phyloP scores from a whole-genome alignment of 2,888 invertebrate species.

The Leptinotarsa peninsularis region DNA sequence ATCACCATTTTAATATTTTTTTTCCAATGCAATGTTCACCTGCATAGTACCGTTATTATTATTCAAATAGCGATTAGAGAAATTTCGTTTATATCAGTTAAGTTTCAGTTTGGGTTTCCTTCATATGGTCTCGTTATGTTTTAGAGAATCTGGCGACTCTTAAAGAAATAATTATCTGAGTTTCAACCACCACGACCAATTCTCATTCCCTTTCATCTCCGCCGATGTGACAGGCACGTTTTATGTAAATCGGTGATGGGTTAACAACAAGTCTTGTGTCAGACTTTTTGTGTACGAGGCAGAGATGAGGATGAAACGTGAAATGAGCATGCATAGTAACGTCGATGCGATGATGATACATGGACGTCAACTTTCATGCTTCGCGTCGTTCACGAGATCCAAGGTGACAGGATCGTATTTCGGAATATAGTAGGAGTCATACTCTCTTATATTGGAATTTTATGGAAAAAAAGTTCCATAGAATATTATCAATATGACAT shows the following conservation, averaged over 20 bases:
- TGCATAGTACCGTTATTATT: too few species aligned
- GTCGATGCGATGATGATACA: constrained; percentile 17
- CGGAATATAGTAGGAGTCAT: not conserved
- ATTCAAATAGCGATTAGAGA: too few species aligned
- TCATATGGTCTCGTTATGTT: not conserved
- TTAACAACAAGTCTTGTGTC: constrained; percentile 33
- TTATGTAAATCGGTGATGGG: constrained; percentile 34
- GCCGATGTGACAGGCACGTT: constrained; percentile 25
- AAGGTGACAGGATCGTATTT: constrained; percentile 11
- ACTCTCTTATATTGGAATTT: not conserved
- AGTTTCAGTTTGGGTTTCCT: not conserved
- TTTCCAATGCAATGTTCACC: too few species aligned
- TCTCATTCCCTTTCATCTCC: constrained; percentile 1
- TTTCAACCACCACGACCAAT: not conserved
- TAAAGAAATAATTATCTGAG: not conserved
- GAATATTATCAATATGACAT: not conserved
- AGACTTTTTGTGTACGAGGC: constrained; percentile 26
- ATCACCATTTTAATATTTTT: too few species aligned
- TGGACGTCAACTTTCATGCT: constrained; percentile 10
- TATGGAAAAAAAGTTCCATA: not conserved
- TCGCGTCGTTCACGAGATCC: not conserved
- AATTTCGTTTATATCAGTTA: too few species aligned
- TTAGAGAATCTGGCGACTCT: too few species aligned
- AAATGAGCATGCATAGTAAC: constrained; percentile 18
- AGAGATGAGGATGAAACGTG: constrained; percentile 22